Evolutionary conservation across 2,113 vertebrate species (phyloP).

Genomic region (Scalopus aquaticus): DNA sequence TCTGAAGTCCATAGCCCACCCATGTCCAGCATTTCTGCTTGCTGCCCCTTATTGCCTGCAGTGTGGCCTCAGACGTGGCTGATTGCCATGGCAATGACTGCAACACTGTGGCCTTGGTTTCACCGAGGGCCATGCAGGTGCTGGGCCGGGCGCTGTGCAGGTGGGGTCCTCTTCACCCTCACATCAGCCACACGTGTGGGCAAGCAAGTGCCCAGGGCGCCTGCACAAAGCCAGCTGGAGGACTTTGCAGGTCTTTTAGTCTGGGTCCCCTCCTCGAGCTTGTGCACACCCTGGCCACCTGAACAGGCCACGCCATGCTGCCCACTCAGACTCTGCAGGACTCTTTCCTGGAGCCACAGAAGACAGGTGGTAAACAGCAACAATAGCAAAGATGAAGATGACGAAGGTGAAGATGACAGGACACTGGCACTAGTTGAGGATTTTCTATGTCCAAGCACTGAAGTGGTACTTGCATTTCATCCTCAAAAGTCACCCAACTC

Average conservation of each 20-base stretch:
- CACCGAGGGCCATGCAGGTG: neutral
- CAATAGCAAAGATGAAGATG: fast-evolving
- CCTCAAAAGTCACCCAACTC: neutral
- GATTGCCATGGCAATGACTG: fast-evolving
- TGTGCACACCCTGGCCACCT: fast-evolving
- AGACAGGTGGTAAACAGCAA: no score
- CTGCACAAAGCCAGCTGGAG: neutral
- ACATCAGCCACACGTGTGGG: fast-evolving
- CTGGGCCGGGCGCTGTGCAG: fast-evolving
- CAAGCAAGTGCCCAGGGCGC: fast-evolving
- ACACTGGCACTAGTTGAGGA: fast-evolving
- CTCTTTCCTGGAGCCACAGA: neutral
- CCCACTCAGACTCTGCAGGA: neutral
- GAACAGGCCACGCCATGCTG: neutral
- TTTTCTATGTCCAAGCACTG: neutral
- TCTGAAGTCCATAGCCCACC: neutral
- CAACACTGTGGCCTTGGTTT: fast-evolving
- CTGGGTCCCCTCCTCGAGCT: no score
- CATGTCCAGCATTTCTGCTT: fast-evolving
- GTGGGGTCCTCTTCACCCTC: neutral
- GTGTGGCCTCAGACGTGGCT: fast-evolving
- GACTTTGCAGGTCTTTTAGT: neutral
- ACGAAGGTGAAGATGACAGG: neutral
- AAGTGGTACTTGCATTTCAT: neutral
- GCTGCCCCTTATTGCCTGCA: fast-evolving